Base-by-base conservation (phyloP, 2,113 vertebrate genomes). In the Pluvianellus socialis region DNA sequence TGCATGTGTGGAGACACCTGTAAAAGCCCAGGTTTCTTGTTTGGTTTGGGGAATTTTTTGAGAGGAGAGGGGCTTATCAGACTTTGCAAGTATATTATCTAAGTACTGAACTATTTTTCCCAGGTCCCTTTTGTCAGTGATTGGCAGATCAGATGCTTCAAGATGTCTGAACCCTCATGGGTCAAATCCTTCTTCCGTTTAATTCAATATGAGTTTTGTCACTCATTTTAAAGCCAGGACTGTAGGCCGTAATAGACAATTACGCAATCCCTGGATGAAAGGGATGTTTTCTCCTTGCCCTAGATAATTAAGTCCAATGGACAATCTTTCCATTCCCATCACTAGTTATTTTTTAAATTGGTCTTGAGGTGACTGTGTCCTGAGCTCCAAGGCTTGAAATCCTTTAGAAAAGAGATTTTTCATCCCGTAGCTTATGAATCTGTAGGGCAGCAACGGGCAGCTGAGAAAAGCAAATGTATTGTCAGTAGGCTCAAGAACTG, bases 211-310 rank as follows among this genome's bases (percentile, higher is more conserved):
- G 82, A 92, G 61, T 91, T 93, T 84, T 95, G 95, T 80, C 90
- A 94, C 23, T 88, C 75, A 90, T 92, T 97, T 96, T 94, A 94
- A 95, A 97, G 83, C 76, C 83, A 85, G 55, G 86, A 42, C 80
- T 92, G 86, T 71, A 81, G 79, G 68, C 52, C 27, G 11, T 89
- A 94, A 91, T 42, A 88, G 88, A 88, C 47, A 92, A 94, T 96
- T 96, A 94, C 0, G 1, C 92, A 97, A 87, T 65, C 53, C 66
- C 52, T 87, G 77, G 86, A 93, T 96, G 84, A 94, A 97, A 94
- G 62, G 53, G 73, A 79, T 96, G 91, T 85, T 96, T 97, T 94
- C 96, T 97, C 76, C 83, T 95, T 91, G 91, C 65, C 88, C 86
- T 85, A 72, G 91, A 94, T 91, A 95, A 97, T 97, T 95, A 91